Evolutionary conservation across 2,113 vertebrate genomes (phyloP), one percentile per base, ranked within the genome.

Genomic region (Embiotoca jacksoni): DNA sequence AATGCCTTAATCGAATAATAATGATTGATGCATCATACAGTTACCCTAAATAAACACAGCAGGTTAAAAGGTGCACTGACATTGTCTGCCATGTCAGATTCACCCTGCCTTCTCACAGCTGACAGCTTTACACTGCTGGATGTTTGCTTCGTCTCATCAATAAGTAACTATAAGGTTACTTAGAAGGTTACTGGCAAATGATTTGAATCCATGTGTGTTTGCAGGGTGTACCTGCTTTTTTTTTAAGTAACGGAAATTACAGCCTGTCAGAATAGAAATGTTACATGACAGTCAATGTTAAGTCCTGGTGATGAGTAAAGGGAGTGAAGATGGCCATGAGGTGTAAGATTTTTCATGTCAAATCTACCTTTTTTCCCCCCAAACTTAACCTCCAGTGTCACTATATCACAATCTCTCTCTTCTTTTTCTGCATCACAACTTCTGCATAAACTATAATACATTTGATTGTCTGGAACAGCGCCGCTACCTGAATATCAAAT

Each of bases 391-490:
- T 85, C 62, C 72, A 72, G 64, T 74, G 70, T 76, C 70, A 81
- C 72, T 60, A 72, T 30, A 14, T 73, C 69, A 65, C 70, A 82
- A 82, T 77, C 75, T 58, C 69, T 69, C 64, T 50, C 11, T 0
- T 33, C 33, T 36, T 35, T 67, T 76, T 77, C 58, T 61, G 78
- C 77, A 67, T 70, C 71, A 78, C 46, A 44, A 61, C 58, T 81
- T 81, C 68, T 78, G 75, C 86, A 84, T 77, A 60, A 82, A 72
- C 67, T 85, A 78, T 82, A 62, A 82, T 72, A 81, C 75, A 37
- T 83, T 86, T 94, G 94, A 95, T 95, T 95, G 94, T 95, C 94
- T 89, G 54, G 75, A 83, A 83, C 69, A 47, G 79, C 61, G 49
- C 67, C 61, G 13, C 81, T 78, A 78, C 91, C 92, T 91, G 87